A percentile compares a stretch with the other conserved stretches of the same genome.
phyloP scores from a whole-genome alignment of 2,797 vertebrate species.

The Hozukius guyotensis region DNA sequence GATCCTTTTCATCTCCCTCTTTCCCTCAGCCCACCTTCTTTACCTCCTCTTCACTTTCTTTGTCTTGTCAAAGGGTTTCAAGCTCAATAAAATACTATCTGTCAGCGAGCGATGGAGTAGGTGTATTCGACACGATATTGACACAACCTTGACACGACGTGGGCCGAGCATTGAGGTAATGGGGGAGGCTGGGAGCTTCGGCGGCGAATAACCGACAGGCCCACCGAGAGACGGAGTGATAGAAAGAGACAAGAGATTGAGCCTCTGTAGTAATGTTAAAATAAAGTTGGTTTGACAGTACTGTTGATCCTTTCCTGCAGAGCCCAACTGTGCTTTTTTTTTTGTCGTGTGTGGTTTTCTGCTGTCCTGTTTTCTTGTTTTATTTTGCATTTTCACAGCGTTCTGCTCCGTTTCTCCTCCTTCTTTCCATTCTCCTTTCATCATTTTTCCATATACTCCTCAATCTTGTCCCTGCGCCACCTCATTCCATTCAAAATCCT shows the following conservation, averaged over 20 bases:
- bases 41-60: slow-evolving; percentile 47
- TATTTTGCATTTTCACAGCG: slow-evolving; percentile 12
- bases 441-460: slow-evolving; percentile 33
- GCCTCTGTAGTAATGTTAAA: slow-evolving; percentile 63
- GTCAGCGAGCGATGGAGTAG: slow-evolving; percentile 50
- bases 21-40: slow-evolving; percentile 23
- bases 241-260: slow-evolving; percentile 49
- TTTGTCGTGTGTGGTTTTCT: neutral
- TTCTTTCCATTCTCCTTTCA: slow-evolving; percentile 27
- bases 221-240: slow-evolving; percentile 34
- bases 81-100: slow-evolving; percentile 58
- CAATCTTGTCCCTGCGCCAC: slow-evolving; percentile 26
- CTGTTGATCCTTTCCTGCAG: slow-evolving; percentile 43
- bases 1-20: slow-evolving; percentile 43
- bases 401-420: neutral
- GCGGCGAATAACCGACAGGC: slow-evolving; percentile 53
- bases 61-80: slow-evolving; percentile 56
- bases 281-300: slow-evolving; percentile 63
- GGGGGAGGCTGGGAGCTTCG: slow-evolving; percentile 36
- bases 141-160: slow-evolving; percentile 68
- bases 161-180: slow-evolving; percentile 56
- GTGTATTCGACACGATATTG: slow-evolving; percentile 60
- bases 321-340: neutral
- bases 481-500: slow-evolving; percentile 55
- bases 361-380: neutral